Percentiles rank a stretch among this genome's conserved stretches.
Evolutionary conservation across 2,888 invertebrate genomes (phyloP).

Genomic region (Lysandra coridon): DNA sequence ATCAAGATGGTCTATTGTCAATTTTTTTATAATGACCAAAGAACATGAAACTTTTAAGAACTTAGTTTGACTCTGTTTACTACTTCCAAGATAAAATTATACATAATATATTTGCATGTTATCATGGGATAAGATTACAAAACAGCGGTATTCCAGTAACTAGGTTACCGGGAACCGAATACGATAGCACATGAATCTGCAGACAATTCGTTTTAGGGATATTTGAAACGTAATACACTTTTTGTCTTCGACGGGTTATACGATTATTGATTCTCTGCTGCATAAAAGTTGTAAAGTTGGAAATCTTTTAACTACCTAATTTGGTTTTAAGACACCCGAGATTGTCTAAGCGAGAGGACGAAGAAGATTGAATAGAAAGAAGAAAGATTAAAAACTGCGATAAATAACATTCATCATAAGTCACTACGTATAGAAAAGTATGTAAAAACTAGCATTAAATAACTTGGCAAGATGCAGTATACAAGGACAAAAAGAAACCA

Average conservation of each 20-base stretch:
- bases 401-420: no score
- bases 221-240: neutral
- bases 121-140: slow-evolving; percentile 15
- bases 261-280: neutral
- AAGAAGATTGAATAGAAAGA: no score
- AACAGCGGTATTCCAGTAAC: slow-evolving; percentile 18
- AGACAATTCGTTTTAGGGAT: neutral
- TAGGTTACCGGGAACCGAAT: slow-evolving; percentile 6
- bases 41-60: no score
- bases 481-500: neutral
- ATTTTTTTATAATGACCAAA: no score
- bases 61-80: no score
- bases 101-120: neutral
- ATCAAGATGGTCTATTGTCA: no score
- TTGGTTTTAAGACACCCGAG: neutral
- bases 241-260: neutral
- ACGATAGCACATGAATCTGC: neutral
- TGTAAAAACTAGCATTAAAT: neutral
- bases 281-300: neutral
- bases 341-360: no score
- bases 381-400: no score
- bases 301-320: neutral
- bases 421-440: neutral
- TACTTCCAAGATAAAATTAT: no score
- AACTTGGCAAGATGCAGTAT: neutral